phyloP scores from a whole-genome alignment of 2,113 vertebrate species.

The Halichoeres trimaculatus region DNA sequence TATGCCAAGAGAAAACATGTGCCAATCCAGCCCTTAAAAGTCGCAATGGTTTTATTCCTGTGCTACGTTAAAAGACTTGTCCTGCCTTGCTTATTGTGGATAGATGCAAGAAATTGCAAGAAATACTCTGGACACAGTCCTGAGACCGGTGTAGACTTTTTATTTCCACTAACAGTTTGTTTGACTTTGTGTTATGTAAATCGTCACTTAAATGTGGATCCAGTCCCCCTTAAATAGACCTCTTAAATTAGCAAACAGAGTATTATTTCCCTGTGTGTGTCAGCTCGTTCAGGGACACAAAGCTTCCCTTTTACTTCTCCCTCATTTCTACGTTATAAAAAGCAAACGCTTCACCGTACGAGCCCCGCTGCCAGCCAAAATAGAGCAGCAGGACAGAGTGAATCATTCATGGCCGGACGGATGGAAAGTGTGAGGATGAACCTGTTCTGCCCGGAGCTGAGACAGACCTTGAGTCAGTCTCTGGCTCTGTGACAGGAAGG shows the following conservation, averaged over 20 bases:
- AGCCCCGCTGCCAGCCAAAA: constrained; percentile 29
- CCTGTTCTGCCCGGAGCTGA: constrained; percentile 36
- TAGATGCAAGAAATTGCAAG: too few species aligned
- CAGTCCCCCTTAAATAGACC: neutral
- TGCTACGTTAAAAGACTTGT: too few species aligned
- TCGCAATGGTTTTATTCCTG: too few species aligned
- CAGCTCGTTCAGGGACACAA: constrained; percentile 4
- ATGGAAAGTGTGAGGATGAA: constrained; percentile 74
- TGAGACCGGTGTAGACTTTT: too few species aligned
- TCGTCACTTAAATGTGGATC: neutral
- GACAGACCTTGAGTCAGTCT: constrained; percentile 53
- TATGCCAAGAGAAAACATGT: too few species aligned
- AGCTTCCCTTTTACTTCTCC: neutral
- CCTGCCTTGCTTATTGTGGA: too few species aligned
- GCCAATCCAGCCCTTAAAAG: too few species aligned
- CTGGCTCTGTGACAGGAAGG: constrained; percentile 46
- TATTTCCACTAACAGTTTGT: too few species aligned
- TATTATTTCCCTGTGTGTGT: constrained; percentile 1
- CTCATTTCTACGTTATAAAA: neutral
- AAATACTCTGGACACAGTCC: too few species aligned
- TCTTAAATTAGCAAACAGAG: neutral
- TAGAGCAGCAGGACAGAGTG: constrained; percentile 50
- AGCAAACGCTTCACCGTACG: constrained; percentile 8
- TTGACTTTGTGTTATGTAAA: too few species aligned
- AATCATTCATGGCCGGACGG: constrained; percentile 71